These are phyloP conservation scores for Oophaga pumilio DNA, from an alignment of 2,113 vertebrate genomes.

Conservation along the genomic window DNA sequence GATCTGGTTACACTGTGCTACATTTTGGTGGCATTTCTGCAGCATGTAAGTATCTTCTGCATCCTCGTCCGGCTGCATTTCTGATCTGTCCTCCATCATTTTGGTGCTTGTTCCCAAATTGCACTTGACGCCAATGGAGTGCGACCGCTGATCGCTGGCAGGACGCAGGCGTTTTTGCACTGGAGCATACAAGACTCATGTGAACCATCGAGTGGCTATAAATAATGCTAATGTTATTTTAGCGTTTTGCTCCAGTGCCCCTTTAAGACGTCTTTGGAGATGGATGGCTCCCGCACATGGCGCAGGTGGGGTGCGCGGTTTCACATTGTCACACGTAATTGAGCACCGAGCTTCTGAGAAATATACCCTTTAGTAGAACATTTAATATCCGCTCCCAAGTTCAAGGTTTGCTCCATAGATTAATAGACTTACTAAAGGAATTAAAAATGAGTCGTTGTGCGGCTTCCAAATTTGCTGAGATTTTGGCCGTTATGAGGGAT, in stretches of 20 bases:
- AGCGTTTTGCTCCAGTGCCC: neutral
- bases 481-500: slow-evolving; percentile 32
- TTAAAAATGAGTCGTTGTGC: slow-evolving; percentile 39
- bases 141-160: neutral
- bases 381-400: slow-evolving; percentile 28
- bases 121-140: neutral
- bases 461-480: slow-evolving; percentile 32
- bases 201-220: neutral
- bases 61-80: too few relatives aligned
- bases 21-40: too few relatives aligned
- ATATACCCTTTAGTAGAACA: neutral
- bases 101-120: neutral
- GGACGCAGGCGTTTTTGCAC: neutral
- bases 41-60: too few relatives aligned
- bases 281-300: neutral
- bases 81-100: too few relatives aligned
- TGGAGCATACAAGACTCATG: neutral
- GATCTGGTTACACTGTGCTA: too few relatives aligned
- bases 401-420: slow-evolving; percentile 30
- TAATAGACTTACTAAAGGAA: slow-evolving; percentile 43
- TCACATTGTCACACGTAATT: slow-evolving; percentile 3
- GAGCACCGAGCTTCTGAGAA: slow-evolving; percentile 2
- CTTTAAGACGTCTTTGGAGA: neutral
- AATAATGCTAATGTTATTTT: slow-evolving; percentile 6
- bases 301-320: neutral